Evolutionary conservation across 2,888 invertebrate species (phyloP).

Genomic region (Eristalinus aeneus): DNA sequence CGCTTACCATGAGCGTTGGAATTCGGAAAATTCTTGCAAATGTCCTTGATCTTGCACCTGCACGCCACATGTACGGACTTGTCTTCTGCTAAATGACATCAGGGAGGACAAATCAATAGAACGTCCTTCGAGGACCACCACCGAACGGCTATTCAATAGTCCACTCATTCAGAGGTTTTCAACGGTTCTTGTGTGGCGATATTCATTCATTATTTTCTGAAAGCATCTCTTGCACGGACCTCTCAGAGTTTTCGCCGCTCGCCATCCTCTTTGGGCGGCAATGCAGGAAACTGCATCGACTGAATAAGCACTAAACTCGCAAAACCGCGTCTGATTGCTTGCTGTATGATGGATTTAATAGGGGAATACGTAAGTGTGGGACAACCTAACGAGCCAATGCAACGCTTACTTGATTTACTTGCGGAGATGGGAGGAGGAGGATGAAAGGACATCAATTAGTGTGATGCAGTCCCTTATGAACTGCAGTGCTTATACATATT

Average conservation of each 20-base stretch:
- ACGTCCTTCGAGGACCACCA: background rate
- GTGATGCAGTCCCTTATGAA: no score
- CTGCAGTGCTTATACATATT: no score
- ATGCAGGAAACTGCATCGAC: background rate
- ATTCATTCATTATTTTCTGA: slow-evolving; percentile 46
- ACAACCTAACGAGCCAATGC: background rate
- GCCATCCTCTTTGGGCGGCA: background rate
- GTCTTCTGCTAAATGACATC: background rate
- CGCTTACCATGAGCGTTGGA: background rate
- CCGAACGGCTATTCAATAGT: background rate
- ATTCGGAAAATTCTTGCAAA: slow-evolving; percentile 21
- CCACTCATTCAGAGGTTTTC: slow-evolving; percentile 6
- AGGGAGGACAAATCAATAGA: slow-evolving; percentile 26
- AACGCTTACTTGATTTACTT: background rate
- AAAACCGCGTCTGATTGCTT: slow-evolving; percentile 7
- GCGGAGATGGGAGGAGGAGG: no score
- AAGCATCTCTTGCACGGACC: background rate
- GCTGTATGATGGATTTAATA: slow-evolving; percentile 6
- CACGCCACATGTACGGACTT: background rate
- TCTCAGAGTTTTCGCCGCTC: background rate
- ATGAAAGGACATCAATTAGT: background rate
- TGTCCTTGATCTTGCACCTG: slow-evolving; percentile 53
- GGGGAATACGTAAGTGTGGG: background rate
- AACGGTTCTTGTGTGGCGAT: background rate
- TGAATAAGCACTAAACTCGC: background rate